Base-by-base conservation (phyloP, 2,888 invertebrate genomes). In the Carterocephalus palaemon region DNA sequence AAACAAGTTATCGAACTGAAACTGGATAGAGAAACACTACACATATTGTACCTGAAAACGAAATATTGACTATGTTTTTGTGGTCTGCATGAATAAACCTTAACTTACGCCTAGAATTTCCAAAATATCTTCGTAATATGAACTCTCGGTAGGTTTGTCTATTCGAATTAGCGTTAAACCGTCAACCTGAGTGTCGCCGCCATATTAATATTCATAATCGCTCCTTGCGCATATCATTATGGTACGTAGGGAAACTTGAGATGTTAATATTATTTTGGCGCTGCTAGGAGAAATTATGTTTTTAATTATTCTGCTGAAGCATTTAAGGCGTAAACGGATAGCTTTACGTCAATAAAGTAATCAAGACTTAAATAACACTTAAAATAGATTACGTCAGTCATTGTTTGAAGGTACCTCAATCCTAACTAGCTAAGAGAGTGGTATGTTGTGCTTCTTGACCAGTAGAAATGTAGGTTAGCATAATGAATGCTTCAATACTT, bases 131-230 rank as follows among this genome's bases (percentile, higher is more conserved):
- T 37, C 23, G 29, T 15, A 37, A 31, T 37, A 43, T 43, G 29
- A 43, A 16, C 43, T 22, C 34, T 29, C 36, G 56, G 62, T 60
- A 62, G 71, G 68, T 70, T 69, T 77, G 83, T 82, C 83, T 74
- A 59, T 70, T 51, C 64, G 72, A 68, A 74, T 83, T 75, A 82
- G 59, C 70, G 70, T 75, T 70, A 67, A 70, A 65, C 70, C 75
- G 63, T 67, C 59, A 76, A 72, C 70, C 72, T 64, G 62, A 70
- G 72, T 71, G 77, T 75, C 75, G 61, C 65, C 70, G 64, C 62
- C 68, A 59, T 77, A 85, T 85, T 82, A 84, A 85, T 85, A 75
- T 75, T 75, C 75, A 75, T 75, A 72, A 72, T 70, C 64, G 60
- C 62, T 55, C 60, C 56, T 55, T 51, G 57, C 41, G 48, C 57